Base-by-base conservation (phyloP, 2,888 invertebrate genomes). In the Luperina nickerlii region DNA sequence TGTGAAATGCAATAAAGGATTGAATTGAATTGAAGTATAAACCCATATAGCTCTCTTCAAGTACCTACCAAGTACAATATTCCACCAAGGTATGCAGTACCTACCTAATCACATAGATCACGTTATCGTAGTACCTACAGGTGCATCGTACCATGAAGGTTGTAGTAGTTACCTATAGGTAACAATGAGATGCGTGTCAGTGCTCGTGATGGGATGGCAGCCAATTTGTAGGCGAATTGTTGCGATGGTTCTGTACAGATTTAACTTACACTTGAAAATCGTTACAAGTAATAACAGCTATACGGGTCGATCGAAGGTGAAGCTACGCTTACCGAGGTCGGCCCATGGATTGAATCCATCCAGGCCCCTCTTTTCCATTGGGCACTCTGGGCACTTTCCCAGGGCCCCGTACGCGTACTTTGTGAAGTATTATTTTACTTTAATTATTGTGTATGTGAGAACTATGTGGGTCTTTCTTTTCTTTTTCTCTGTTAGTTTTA, bases 71-170 rank as follows among this genome's bases (percentile, higher is more conserved):
- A 42, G 5, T 18, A 80, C 27, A 69, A 68, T 57, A n/a, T 66
- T 68, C 48, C 13, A 63, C 15, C 65, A 54, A 38, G 38, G 24
- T 42, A 8, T 11, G 7, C 45, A 51, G 8, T 15, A 62, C 63
- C 63, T 38, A 74, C n/a, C 18, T 24, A 76, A 76, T 77, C 9
- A 73, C 78, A 73, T 38, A 66, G 72, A 67, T 81, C 79, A 74
- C 71, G 73, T 9, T 45, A 74, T 42, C 4, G 24, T 1, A 27
- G 45, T 82, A 70, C 83, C 57, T 66, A 66, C 78, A 74, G 54
- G 27, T 60, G 88, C 88, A 82, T 27, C 62, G 77, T 63, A 69
- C 89, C 89, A 27, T 87, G 89, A 89, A 89, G 89, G 89, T 81
- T 80, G 72, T 32, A 63, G 45, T 27, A 27, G 8, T 42, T 62